Evolutionary conservation across 2,888 invertebrate genomes (phyloP), one percentile per base, ranked within the genome.

Genomic region (Nymphalis urticae): DNA sequence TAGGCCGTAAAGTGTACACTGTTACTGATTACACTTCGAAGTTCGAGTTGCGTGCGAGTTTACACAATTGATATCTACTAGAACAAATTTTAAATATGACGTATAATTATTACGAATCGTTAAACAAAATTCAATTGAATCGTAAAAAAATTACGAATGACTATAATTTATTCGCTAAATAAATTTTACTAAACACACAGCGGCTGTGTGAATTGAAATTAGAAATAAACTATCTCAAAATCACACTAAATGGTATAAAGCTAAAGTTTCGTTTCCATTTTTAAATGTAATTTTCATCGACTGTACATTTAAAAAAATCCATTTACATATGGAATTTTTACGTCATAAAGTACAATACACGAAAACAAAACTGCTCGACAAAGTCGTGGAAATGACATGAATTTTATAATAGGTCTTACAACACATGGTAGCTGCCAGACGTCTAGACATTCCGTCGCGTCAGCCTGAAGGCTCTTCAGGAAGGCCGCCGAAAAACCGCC

Each of bases 401-500:
- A 76, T 76, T 76, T 72, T 74, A 72, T 74, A 75, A 76, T 76
- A 70, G 73, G 72, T 76, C 71, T 78, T 77, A 78, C 77, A 75
- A 77, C 79, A 77, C 76, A 75, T 75, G 79, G 82, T 81, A 82
- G 83, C 78, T 77, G 82, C 81, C 85, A 88, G 88, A 86, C 87
- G 89, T 89, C 88, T 89, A 88, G 88, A 87, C 88, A 80, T 80
- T 72, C 76, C 78, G 87, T 82, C 87, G 87, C 83, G 82, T 79
- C 80, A 75, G 77, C 77, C 79, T 84, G 85, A 85, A 88, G 85
- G 86, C 85, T 87, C 84, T 86, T 83, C 83, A 85, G 83, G 84
- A 88, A 86, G 84, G 84, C 83, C 80, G 84, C 83, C 81, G 77
- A 81, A 82, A 81, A 79, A 77, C 76, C 75, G 70, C 76, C 75